Percentiles rank a stretch among this genome's conserved stretches.
Evolutionary conservation across 1,140 invertebrate genomes (phyloP).

Genomic region (Zaprionus inermis): DNA sequence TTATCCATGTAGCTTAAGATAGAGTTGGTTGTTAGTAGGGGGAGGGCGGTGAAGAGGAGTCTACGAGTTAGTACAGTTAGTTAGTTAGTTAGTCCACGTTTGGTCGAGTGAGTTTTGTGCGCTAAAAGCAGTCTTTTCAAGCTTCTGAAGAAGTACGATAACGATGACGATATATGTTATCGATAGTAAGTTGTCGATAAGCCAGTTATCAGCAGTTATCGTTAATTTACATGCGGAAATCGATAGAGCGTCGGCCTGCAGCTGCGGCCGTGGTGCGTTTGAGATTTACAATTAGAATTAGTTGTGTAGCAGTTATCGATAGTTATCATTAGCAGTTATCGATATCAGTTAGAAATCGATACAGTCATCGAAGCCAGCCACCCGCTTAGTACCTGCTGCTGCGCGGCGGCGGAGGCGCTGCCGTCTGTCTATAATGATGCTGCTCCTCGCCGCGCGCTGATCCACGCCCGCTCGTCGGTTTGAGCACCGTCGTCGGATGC

Average conservation of each 20-base stretch:
- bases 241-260: neutral
- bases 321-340: neutral
- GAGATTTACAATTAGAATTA: neutral
- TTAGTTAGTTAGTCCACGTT: slow-evolving; percentile 28
- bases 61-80: slow-evolving; percentile 8
- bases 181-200: neutral
- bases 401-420: slow-evolving; percentile 43
- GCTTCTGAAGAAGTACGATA: neutral
- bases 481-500: slow-evolving; percentile 70
- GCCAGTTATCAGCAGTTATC: neutral
- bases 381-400: slow-evolving; percentile 73
- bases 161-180: neutral
- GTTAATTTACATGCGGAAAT: neutral
- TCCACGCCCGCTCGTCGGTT: slow-evolving; percentile 49
- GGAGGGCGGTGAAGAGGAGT: neutral
- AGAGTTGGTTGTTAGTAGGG: neutral
- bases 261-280: slow-evolving; percentile 6
- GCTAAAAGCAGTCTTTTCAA: slow-evolving; percentile 43
- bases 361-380: neutral
- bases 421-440: slow-evolving; percentile 56
- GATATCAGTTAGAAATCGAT: neutral
- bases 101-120: slow-evolving; percentile 12
- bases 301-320: neutral
- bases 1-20: slow-evolving; percentile 2
- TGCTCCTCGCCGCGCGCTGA: slow-evolving; percentile 49